Conservation (phyloP, 2,888 invertebrate species). For the Tuta absoluta region DNA sequence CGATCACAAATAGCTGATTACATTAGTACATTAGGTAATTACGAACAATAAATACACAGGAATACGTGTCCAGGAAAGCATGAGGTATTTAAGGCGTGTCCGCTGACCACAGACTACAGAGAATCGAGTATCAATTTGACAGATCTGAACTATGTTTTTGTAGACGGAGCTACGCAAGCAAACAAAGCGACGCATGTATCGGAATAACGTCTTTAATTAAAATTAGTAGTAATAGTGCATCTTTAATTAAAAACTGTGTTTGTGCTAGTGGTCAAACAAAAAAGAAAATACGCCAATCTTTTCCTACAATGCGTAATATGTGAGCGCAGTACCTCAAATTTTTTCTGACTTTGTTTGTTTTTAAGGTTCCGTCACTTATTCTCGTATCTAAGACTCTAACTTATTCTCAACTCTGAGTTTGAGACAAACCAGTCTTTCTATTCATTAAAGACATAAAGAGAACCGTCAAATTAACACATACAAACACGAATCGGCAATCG, state of each 20-base stretch:
- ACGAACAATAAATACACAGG: background rate
- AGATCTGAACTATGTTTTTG: background rate
- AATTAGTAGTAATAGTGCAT: too few species aligned
- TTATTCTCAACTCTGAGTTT: too few species aligned
- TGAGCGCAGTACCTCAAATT: too few species aligned
- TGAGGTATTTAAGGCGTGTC: background rate
- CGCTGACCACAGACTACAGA: background rate
- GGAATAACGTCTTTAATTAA: too few species aligned
- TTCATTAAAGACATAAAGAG: conserved; percentile 16
- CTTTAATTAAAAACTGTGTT: too few species aligned
- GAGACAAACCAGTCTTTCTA: background rate
- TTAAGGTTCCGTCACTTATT: too few species aligned
- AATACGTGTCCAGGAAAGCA: background rate
- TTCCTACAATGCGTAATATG: too few species aligned
- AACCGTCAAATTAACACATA: conserved; percentile 40
- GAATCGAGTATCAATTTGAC: background rate
- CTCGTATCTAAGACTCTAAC: too few species aligned
- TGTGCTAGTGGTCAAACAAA: too few species aligned
- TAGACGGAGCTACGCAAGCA: background rate
- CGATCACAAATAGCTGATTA: background rate
- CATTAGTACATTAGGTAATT: background rate
- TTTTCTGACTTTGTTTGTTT: too few species aligned
- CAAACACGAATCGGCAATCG: conserved; percentile 31
- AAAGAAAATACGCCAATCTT: too few species aligned
- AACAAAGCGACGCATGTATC: too few species aligned